Conservation (phyloP, 2,888 invertebrate genomes). For the Monopis laevigella region DNA sequence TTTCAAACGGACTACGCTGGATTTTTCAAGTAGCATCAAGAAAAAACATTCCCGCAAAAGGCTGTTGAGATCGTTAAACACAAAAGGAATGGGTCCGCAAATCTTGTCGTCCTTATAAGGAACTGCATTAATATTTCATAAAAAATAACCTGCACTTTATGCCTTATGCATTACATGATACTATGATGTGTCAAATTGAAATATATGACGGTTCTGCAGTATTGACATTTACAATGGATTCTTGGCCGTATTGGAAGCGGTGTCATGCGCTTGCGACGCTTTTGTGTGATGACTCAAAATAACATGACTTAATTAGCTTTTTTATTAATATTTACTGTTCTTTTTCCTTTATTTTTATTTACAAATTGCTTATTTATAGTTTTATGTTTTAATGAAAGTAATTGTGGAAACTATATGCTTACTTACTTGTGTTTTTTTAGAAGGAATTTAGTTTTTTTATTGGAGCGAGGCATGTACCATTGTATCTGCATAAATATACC, state of each 20-base stretch:
- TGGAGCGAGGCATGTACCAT: too few relatives aligned
- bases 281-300: background rate
- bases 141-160: conserved; percentile 19
- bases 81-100: conserved; percentile 19
- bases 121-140: conserved; percentile 38
- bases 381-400: too few relatives aligned
- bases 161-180: conserved; percentile 20
- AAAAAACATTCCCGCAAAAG: conserved; percentile 9
- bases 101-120: conserved; percentile 28
- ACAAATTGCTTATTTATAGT: too few relatives aligned
- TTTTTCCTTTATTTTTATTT: too few relatives aligned
- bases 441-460: too few relatives aligned
- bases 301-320: too few relatives aligned
- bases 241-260: too few relatives aligned
- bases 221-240: conserved; percentile 37
- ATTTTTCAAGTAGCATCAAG: conserved; percentile 4
- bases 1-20: background rate
- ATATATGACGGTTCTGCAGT: conserved; percentile 30
- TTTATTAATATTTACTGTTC: too few relatives aligned
- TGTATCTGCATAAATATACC: too few relatives aligned
- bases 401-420: too few relatives aligned
- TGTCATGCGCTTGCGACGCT: background rate
- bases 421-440: too few relatives aligned
- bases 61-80: conserved; percentile 12
- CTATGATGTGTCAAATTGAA: conserved; percentile 51